Base-by-base conservation (phyloP, 2,888 invertebrate genomes). In the Xanthorhoe spadicearia region DNA sequence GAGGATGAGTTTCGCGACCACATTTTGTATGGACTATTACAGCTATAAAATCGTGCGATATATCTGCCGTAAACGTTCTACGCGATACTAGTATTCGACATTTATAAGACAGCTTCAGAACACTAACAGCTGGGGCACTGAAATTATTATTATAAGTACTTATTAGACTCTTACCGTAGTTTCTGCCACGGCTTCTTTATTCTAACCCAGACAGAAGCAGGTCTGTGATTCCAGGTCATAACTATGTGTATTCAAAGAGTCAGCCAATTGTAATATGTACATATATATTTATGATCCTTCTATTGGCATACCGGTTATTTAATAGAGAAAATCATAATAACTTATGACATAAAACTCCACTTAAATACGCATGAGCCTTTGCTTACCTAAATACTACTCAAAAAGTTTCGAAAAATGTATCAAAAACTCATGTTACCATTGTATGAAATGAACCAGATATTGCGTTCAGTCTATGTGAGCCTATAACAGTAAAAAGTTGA, bases 401-500 rank as follows among this genome's bases (percentile, higher is more conserved):
- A 35, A 35, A 38, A 38, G 38, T 38, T 38, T 7, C 38, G 10
- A 38, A 1, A 38, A 38, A 10, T 10, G 10, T 10, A 9, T 10
- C 3, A 38, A 38, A 10, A 38, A 10, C 9, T 38, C 8, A 8
- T 2, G 8, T 35, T 32, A 32, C 2, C n/a, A 2, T 32, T 32
- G 43, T 43, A 13, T n/a, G 13, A 18, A 55, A 18, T 43, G 28
- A 52, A 32, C 59, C 10, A 60, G 28, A 18, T 64, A 46, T 43
- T 10, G 7, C 0, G 7, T 9, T 6, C 43, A n/a, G 9, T 17
- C 60, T 60, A 32, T 56, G 56, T 18, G 43, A 17, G 46, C 32
- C 55, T 55, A 64, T 60, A 61, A 56, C 60, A 60, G 55, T 65
- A 56, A 65, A 65, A 65, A 56, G 60, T 61, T 56, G 55, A 65